Evolutionary conservation across 2,113 vertebrate genomes (phyloP).

Genomic region (Argyrosomus japonicus): DNA sequence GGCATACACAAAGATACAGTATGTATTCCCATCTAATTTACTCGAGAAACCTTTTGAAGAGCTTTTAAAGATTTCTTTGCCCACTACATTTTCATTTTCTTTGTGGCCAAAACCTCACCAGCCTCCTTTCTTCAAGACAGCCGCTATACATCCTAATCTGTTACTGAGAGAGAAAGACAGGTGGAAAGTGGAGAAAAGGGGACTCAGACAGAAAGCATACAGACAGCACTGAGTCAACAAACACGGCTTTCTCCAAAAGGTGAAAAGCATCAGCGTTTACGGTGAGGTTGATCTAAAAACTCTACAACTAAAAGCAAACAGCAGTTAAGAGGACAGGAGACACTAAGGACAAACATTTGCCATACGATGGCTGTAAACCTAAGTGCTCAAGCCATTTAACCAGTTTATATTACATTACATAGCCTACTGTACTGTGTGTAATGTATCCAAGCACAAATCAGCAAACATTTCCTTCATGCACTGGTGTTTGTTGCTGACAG

Average conservation of each 20-base stretch:
- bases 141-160: neutral
- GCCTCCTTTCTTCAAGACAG: slow-evolving; percentile 2
- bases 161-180: neutral
- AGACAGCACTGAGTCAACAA: slow-evolving; percentile 26
- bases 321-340: slow-evolving; percentile 1
- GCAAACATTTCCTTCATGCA: neutral
- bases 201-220: neutral
- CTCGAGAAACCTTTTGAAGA: neutral
- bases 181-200: neutral
- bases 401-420: neutral
- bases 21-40: too few species aligned
- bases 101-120: neutral
- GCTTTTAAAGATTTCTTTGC: too few species aligned
- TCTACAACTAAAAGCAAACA: neutral
- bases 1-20: too few species aligned
- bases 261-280: neutral
- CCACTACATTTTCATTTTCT: neutral
- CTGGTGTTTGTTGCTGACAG: neutral
- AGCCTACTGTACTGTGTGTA: neutral
- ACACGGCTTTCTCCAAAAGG: neutral
- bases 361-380: neutral
- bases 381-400: slow-evolving; percentile 35
- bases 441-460: slow-evolving; percentile 37
- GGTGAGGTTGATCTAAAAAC: neutral
- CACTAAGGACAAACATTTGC: slow-evolving; percentile 30